These are phyloP conservation scores for Portevinia maculata DNA, from an alignment of 2,888 invertebrate genomes.

Conservation along the genomic window DNA sequence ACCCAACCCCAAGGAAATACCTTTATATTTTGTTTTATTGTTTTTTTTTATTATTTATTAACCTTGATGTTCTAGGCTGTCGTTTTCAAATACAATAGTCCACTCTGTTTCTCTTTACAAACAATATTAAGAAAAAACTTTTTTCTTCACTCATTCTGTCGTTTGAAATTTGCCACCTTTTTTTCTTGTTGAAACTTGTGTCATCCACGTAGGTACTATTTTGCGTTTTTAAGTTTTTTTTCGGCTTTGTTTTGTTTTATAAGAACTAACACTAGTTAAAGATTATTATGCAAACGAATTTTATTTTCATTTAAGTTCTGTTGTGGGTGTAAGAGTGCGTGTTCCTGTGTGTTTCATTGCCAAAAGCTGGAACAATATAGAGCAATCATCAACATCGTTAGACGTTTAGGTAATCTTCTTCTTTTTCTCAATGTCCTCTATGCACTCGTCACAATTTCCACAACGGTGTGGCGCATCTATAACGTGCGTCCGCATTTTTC, in stretches of 20 bases:
- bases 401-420: slow-evolving; percentile 11
- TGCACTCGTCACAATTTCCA: slow-evolving; percentile 63
- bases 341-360: slow-evolving; percentile 50
- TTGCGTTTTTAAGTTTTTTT: neutral
- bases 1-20: no score
- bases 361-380: slow-evolving; percentile 48
- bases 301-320: slow-evolving; percentile 23
- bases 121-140: slow-evolving; percentile 47
- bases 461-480: slow-evolving; percentile 70
- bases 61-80: slow-evolving; percentile 31
- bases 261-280: slow-evolving; percentile 65
- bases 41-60: slow-evolving; percentile 41
- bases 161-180: neutral
- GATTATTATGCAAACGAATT: slow-evolving; percentile 63
- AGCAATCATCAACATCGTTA: neutral
- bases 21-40: slow-evolving; percentile 10
- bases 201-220: slow-evolving; percentile 15
- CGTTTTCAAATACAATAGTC: slow-evolving; percentile 33
- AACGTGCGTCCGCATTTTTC: slow-evolving; percentile 63
- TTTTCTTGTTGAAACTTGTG: slow-evolving; percentile 18
- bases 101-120: slow-evolving; percentile 37
- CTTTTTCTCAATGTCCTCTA: slow-evolving; percentile 46
- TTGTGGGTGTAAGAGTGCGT: slow-evolving; percentile 16
- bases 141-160: neutral
- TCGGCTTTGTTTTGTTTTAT: slow-evolving; percentile 11